Conservation (phyloP, 2,797 vertebrate species). For the Enteromius treurensis region DNA sequence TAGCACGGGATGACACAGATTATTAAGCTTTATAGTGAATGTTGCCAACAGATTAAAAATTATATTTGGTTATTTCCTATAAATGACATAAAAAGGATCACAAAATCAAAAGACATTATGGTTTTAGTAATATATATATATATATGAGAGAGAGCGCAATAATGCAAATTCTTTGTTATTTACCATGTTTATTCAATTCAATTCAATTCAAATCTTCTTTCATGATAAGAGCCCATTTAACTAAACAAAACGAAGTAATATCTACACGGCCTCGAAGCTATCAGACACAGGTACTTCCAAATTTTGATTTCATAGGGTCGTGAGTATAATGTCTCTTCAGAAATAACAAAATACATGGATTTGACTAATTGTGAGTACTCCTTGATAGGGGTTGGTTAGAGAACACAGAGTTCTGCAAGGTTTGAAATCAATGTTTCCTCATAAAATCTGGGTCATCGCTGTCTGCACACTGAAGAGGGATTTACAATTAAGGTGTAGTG, state of each 20-base stretch:
- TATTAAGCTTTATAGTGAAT: neutral
- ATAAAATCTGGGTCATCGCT: neutral
- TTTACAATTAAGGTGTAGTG: constrained; percentile 2
- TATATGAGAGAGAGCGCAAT: too few species aligned
- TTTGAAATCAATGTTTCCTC: neutral
- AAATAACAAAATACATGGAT: constrained; percentile 37
- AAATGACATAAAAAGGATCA: neutral
- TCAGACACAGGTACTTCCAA: neutral
- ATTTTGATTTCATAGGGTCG: neutral
- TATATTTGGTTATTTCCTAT: too few species aligned
- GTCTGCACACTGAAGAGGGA: neutral
- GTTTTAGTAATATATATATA: neutral
- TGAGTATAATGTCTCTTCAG: neutral
- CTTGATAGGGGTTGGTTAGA: neutral
- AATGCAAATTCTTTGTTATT: neutral
- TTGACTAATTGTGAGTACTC: constrained; percentile 13
- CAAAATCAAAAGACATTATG: neutral
- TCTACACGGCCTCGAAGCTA: neutral
- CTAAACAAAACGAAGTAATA: neutral
- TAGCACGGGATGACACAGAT: neutral
- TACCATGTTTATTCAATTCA: neutral
- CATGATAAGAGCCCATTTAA: neutral
- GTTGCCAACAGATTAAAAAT: neutral
- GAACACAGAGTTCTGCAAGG: constrained; percentile 12
- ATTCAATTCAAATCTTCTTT: neutral